Percentiles rank a stretch among this genome's conserved stretches.
Evolutionary conservation across 2,113 vertebrate species (phyloP).

Genomic region (Manacus vitellinus): DNA sequence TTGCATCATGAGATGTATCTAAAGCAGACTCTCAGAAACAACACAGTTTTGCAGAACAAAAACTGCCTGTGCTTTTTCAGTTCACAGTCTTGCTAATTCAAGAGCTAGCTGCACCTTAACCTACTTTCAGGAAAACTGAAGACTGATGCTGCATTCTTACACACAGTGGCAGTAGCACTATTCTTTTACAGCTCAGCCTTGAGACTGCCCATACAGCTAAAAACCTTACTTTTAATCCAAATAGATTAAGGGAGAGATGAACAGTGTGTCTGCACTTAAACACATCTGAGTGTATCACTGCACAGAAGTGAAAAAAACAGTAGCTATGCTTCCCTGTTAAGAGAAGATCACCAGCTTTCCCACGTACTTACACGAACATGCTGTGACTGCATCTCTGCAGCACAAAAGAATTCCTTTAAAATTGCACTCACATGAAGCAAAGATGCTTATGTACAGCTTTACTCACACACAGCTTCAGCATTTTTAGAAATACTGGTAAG

Average conservation of each 20-base stretch:
- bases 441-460: neutral
- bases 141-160: neutral
- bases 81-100: neutral
- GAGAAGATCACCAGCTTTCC: neutral
- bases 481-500: neutral
- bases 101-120: neutral
- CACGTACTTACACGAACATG: neutral
- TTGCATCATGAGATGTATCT: neutral
- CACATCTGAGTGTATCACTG: neutral
- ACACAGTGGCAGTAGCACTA: neutral
- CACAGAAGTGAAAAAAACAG: neutral
- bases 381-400: neutral
- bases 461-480: neutral
- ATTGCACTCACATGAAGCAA: neutral
- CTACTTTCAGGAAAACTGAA: neutral
- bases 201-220: neutral
- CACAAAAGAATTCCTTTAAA: neutral
- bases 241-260: neutral
- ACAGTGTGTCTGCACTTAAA: neutral
- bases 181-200: neutral
- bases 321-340: neutral
- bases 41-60: neutral
- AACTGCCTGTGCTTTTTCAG: neutral
- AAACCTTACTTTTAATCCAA: neutral
- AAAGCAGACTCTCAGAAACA: neutral